Base-by-base conservation (phyloP, 2,113 vertebrate genomes). In the Malaclemys terrapin region DNA sequence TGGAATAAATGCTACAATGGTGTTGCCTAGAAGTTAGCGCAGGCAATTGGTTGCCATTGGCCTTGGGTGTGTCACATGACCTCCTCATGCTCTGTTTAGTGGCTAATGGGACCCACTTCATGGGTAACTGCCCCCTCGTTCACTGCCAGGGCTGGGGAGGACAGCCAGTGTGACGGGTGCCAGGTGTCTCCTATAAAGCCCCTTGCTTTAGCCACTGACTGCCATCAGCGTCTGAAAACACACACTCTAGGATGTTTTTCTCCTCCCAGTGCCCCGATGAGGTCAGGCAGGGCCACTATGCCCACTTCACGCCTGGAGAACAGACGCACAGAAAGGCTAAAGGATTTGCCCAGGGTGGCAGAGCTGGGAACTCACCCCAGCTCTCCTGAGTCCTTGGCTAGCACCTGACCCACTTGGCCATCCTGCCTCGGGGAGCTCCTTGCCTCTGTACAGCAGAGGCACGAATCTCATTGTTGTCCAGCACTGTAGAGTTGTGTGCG, bases 401-500 rank as follows among this genome's bases (percentile, higher is more conserved):
- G 72, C 10, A 10, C 72, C 20, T 12, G 25, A 45, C 42, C 75
- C 42, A 16, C 42, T 45, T 12, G 75, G 11, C 42, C 10, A 11
- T 29, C 12, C 22, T 78, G 38, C 42, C 13, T 78, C 2, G 8
- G 35, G 20, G 75, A 42, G 42, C 22, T 27, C 12, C 75, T 78
- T 27, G 42, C 42, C 22, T 47, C 75, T 24, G 42, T 7, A 16
- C 19, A 45, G 20, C 38, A 76, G 24, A 17, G 3, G 3, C 1
- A 1, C 2, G 3, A 2, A 0, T 0, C 76, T 31, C 50, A 4
- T 1, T 42, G 14, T 49, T 25, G 35, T 0, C 0, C 8, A 50
- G 59, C 54, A 1, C 6, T 12, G 6, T 10, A 42, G 38, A 6
- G 72, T 22, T 24, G 10, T 45, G 38, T 24, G 13, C 2, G 10